phyloP scores from a whole-genome alignment of 1,140 invertebrate species.

The Leucophenga varia region DNA sequence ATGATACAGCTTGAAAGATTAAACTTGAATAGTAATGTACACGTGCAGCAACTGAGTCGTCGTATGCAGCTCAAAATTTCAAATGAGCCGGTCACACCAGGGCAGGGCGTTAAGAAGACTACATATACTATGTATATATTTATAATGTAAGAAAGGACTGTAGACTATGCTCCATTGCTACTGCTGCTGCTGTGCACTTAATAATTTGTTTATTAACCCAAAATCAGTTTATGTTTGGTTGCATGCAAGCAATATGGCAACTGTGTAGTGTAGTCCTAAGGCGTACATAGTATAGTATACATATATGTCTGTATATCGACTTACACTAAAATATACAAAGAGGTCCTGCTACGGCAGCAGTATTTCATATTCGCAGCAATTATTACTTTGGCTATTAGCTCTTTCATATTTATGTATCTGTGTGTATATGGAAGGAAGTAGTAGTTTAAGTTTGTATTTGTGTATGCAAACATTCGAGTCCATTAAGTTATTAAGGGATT shows the following conservation, averaged over 20 bases:
- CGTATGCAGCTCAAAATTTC: no score
- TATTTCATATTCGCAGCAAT: constrained; percentile 36
- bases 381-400: constrained; percentile 32
- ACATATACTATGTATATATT: no score
- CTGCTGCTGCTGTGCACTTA: constrained; percentile 31
- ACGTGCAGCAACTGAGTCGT: no score
- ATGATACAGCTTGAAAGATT: no score
- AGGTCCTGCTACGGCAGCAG: no score
- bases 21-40: no score
- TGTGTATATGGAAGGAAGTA: constrained; percentile 5
- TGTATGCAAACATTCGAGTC: constrained; percentile 39
- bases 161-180: background rate
- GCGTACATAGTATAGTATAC: no score
- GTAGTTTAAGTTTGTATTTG: constrained; percentile 12
- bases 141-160: constrained; percentile 2
- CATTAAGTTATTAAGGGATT: constrained; percentile 54
- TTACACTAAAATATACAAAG: no score
- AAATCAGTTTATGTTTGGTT: constrained; percentile 40
- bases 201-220: constrained; percentile 50
- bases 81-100: no score
- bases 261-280: no score
- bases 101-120: no score
- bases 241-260: background rate
- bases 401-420: constrained; percentile 6
- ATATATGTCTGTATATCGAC: no score